Evolutionary conservation across 92 coral and sea anemone genomes (phyloP).

Genomic region (Paramuricea clavata): DNA sequence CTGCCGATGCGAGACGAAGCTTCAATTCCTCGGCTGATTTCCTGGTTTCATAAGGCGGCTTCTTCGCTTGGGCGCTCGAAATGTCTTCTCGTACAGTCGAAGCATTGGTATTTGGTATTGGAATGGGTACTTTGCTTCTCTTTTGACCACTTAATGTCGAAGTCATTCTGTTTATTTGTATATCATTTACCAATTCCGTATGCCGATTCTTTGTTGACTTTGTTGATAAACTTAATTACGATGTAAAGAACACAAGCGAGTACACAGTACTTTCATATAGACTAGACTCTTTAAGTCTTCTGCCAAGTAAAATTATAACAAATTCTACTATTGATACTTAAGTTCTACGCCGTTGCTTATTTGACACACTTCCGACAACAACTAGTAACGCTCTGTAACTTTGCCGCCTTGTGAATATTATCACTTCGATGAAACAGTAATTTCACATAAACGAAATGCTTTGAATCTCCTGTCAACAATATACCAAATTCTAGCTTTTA

Average conservation of each 20-base stretch:
- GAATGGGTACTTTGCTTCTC: conserved; percentile 19
- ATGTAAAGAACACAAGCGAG: too few relatives aligned
- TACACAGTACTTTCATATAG: not conserved
- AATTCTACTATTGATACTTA: too few relatives aligned
- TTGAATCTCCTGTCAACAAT: not conserved
- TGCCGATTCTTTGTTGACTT: not conserved
- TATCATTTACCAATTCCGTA: too few relatives aligned
- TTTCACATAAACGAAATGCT: not conserved
- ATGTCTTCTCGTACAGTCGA: not conserved
- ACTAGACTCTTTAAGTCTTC: not conserved
- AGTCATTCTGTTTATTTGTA: not conserved
- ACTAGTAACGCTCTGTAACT: too few relatives aligned
- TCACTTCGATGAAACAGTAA: too few relatives aligned
- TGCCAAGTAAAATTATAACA: too few relatives aligned
- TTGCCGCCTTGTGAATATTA: too few relatives aligned
- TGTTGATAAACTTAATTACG: too few relatives aligned
- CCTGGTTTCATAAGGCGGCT: not conserved
- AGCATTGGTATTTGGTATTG: not conserved
- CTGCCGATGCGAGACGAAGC: conserved; percentile 25
- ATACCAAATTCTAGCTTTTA: not conserved
- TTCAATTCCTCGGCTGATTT: conserved; percentile 40
- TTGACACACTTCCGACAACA: too few relatives aligned
- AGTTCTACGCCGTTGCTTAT: too few relatives aligned
- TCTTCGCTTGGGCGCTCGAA: not conserved
- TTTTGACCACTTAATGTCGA: not conserved